Evolutionary conservation across 2,888 invertebrate species (phyloP), one percentile per base, ranked within the genome.

Genomic region (Caprella mutica): DNA sequence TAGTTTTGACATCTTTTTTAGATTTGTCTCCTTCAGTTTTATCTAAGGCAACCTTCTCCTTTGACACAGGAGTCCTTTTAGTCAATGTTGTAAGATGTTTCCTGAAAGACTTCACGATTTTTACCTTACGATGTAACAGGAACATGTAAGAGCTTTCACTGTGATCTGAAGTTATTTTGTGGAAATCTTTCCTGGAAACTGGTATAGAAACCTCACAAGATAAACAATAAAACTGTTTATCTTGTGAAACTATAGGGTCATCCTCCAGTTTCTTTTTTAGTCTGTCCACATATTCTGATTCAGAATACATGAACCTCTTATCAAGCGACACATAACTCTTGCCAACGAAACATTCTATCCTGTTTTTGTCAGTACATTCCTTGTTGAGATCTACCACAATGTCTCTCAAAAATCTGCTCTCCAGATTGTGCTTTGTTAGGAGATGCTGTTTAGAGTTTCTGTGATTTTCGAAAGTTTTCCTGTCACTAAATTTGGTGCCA

Each of bases 191-290:
- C 6, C 48, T 21, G 21, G 21, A 29, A 19, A 3, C 19, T 19
- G 48, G 48, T 8, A 48, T n/a, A 8, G 48, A 19, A n/a, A 48
- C 48, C 23, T 48, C 48, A 29, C 48, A 48, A 3, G 48, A 27
- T n/a, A 48, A 19, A 14, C 48, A 48, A 14, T 29, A 48, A 30
- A 30, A 27, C 23, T 48, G 29, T 5, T 48, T 48, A 12, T 48
- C 48, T 5, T 8, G 17, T 12, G 21, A 27, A 19, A 48, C n/a
- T 9, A 48, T 5, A 1, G 48, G 48, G 30, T n/a, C 21, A 5
- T 12, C 30, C 30, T 29, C 30, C n/a, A 48, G 48, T 9, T 9
- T 30, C 24, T 29, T 14, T 9, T 30, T 12, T 24, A 48, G 17
- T 26, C 30, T 48, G 17, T 19, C 21, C 29, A 48, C 29, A 29